Percentiles rank a stretch among this genome's conserved stretches.
Conservation (phyloP, 2,113 vertebrate species). For the Erinaceus europaeus region DNA sequence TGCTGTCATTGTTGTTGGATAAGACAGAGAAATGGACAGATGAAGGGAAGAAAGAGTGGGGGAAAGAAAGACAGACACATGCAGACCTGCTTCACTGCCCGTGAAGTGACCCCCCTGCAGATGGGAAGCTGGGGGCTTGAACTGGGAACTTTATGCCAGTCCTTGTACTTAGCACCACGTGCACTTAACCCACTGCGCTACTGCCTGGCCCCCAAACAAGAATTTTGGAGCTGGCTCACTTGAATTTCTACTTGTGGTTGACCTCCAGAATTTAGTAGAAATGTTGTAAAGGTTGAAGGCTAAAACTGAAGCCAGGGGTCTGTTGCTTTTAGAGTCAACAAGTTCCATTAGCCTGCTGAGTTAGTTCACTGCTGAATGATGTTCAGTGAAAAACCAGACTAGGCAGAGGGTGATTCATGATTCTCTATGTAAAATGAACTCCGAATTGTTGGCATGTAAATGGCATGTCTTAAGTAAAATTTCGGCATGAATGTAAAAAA, state of each 20-base stretch:
- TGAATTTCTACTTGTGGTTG: background rate
- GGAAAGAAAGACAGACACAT: no score
- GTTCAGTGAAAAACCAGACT: background rate
- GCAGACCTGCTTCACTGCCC: no score
- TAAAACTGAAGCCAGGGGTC: background rate
- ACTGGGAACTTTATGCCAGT: no score
- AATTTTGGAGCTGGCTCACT: background rate
- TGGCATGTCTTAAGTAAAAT: background rate
- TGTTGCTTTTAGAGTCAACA: background rate
- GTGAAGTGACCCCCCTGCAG: no score
- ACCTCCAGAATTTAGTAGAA: background rate
- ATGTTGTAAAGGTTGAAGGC: constrained; percentile 8
- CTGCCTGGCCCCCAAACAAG: no score
- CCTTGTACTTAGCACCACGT: no score
- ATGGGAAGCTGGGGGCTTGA: no score
- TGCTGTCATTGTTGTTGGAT: no score
- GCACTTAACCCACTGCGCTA: no score
- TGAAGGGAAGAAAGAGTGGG: no score
- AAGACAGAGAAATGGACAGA: no score
- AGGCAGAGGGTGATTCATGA: background rate
- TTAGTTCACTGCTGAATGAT: background rate
- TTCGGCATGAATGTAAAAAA: constrained; percentile 40
- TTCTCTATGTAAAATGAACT: constrained; percentile 21
- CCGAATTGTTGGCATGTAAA: constrained; percentile 18
- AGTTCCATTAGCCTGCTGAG: background rate